phyloP scores from a whole-genome alignment of 2,113 vertebrate species.

The Semnornis frantzii region DNA sequence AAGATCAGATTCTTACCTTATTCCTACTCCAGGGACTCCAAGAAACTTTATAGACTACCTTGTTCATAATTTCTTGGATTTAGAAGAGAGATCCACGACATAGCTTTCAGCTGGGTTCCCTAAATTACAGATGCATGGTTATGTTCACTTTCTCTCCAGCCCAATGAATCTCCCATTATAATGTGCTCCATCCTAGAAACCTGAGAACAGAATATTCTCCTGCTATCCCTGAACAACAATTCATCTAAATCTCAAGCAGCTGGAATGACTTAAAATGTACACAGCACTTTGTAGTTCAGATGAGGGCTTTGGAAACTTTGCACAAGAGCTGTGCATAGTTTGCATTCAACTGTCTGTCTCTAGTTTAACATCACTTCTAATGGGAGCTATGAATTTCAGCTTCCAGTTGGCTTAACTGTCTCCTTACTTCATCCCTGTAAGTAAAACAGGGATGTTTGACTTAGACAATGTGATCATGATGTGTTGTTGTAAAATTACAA shows the following conservation, averaged over 20 bases:
- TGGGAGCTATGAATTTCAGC: background rate
- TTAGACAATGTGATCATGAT: fast-evolving
- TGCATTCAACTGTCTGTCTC: background rate
- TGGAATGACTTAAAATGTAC: background rate
- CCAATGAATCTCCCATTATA: background rate
- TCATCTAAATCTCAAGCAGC: background rate
- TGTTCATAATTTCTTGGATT: background rate
- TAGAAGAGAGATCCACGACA: background rate
- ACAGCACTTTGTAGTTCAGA: background rate
- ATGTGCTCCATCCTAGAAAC: background rate
- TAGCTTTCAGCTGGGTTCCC: background rate
- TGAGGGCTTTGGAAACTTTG: fast-evolving
- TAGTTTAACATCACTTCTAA: background rate
- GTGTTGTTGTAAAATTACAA: background rate
- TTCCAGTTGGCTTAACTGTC: background rate
- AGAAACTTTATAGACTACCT: background rate
- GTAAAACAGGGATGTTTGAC: background rate
- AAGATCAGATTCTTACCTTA: background rate
- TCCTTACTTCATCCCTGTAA: background rate
- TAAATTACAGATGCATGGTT: background rate
- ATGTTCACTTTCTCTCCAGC: background rate
- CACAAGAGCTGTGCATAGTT: background rate
- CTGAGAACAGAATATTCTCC: background rate
- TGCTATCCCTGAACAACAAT: background rate
- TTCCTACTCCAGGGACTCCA: background rate